Percentiles rank a stretch among this genome's conserved stretches.
Evolutionary conservation across 1,140 invertebrate species (phyloP).

Genomic region (Thereuonema tuberculata): DNA sequence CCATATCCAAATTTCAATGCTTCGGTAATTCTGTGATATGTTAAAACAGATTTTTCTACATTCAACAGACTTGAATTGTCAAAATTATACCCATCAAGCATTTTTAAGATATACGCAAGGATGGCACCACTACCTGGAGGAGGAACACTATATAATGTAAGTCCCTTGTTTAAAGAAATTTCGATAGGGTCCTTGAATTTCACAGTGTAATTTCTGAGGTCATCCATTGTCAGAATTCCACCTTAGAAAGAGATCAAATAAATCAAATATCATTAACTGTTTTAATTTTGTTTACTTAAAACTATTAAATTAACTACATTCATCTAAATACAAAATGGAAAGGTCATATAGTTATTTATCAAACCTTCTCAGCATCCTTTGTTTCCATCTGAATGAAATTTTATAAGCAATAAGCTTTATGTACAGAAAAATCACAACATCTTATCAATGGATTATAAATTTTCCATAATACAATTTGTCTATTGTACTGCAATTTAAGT

Average conservation of each 20-base stretch:
- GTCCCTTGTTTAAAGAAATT: conserved; percentile 40
- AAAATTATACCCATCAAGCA: conserved; percentile 42
- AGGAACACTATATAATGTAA: conserved; percentile 51
- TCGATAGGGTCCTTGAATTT: conserved; percentile 48
- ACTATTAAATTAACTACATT: too few relatives aligned
- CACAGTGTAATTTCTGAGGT: conserved; percentile 42
- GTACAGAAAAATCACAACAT: too few relatives aligned
- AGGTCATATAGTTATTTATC: too few relatives aligned
- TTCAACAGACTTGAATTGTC: conserved; percentile 25
- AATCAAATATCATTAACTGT: too few relatives aligned
- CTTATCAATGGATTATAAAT: too few relatives aligned
- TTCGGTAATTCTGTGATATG: conserved; percentile 63
- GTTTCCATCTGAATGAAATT: too few relatives aligned
- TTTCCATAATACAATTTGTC: too few relatives aligned
- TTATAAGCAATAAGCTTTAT: too few relatives aligned
- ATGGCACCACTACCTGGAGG: conserved; percentile 67
- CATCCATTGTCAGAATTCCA: conserved; percentile 32
- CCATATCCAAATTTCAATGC: conserved; percentile 42
- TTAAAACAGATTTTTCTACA: conserved; percentile 36
- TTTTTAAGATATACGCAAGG: conserved; percentile 63
- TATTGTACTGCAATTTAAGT: too few relatives aligned
- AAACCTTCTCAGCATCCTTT: too few relatives aligned
- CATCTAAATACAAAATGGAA: too few relatives aligned
- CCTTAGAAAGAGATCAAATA: conserved; percentile 16
- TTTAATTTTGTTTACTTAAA: too few relatives aligned